Conservation (phyloP, 1,140 invertebrate genomes). For the Neodiprion pinetum region DNA sequence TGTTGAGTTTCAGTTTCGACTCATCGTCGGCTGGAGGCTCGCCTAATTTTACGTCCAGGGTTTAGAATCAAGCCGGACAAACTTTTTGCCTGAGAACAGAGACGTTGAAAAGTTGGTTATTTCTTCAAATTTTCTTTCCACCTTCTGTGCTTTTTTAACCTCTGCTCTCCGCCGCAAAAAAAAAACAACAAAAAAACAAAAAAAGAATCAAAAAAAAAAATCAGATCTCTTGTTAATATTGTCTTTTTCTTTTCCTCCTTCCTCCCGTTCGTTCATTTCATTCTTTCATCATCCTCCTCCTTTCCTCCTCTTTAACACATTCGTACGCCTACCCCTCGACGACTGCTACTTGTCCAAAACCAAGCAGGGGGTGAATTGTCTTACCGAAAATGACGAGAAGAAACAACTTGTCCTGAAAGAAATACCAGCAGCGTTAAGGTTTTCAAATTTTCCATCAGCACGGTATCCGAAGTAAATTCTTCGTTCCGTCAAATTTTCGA, state of each 20-base stretch:
- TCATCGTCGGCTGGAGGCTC: no score
- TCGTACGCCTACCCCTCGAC: no score
- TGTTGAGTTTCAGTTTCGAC: not conserved
- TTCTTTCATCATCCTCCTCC: no score
- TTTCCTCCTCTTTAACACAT: no score
- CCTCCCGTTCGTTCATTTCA: not conserved
- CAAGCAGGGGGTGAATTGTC: conserved; percentile 1
- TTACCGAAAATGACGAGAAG: not conserved
- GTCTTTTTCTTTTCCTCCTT: not conserved
- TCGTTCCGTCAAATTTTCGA: no score
- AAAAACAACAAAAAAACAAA: conserved; percentile 33
- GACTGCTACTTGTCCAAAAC: no score
- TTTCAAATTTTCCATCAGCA: no score
- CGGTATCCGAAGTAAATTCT: no score
- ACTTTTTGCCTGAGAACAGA: conserved; percentile 12
- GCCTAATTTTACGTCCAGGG: not conserved
- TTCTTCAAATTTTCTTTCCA: conserved; percentile 25
- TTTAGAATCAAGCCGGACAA: conserved; percentile 10
- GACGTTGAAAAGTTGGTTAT: conserved; percentile 26
- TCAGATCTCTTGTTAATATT: not conserved
- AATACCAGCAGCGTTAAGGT: no score
- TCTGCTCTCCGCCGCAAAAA: conserved; percentile 28
- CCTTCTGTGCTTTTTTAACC: not conserved
- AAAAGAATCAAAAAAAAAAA: not conserved
- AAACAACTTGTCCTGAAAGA: not conserved